phyloP scores from a whole-genome alignment of 2,113 vertebrate species.

The Tragulus kanchil region DNA sequence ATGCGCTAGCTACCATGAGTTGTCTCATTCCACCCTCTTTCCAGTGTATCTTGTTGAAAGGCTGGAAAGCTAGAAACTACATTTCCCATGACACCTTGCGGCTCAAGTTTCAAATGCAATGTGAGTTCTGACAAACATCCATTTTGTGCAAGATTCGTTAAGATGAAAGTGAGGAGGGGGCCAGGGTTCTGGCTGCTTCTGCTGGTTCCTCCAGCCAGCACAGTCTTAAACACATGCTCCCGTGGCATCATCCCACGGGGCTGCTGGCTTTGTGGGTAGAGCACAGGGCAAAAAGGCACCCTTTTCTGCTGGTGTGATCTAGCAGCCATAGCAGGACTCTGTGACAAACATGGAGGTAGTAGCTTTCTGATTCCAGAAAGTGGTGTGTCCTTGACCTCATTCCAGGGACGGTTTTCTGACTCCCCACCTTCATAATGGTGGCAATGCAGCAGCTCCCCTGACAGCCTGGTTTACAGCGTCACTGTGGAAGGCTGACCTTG shows the following conservation, averaged over 20 bases:
- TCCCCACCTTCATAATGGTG: background rate
- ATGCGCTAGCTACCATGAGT: background rate
- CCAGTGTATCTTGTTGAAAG: background rate
- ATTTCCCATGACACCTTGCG: conserved; percentile 33
- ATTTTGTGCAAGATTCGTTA: background rate
- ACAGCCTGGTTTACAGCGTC: background rate
- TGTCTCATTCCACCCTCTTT: background rate
- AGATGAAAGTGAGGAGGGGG: background rate
- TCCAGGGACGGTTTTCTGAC: background rate
- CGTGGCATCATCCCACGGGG: background rate
- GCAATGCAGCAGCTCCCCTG: background rate
- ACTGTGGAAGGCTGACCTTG: too few species aligned
- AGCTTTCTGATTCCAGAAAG: background rate
- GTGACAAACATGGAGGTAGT: background rate
- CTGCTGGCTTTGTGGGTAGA: background rate
- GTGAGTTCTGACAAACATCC: background rate
- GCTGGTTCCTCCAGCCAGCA: background rate
- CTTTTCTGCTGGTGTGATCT: background rate
- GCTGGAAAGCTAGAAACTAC: background rate
- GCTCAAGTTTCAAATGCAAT: background rate
- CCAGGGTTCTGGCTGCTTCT: background rate
- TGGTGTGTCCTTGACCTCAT: background rate
- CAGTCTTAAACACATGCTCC: background rate
- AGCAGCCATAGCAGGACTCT: background rate
- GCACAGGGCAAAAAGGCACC: background rate